Evolutionary conservation across 2,888 invertebrate genomes (phyloP).

Genomic region (Mechanitis mazaeus): DNA sequence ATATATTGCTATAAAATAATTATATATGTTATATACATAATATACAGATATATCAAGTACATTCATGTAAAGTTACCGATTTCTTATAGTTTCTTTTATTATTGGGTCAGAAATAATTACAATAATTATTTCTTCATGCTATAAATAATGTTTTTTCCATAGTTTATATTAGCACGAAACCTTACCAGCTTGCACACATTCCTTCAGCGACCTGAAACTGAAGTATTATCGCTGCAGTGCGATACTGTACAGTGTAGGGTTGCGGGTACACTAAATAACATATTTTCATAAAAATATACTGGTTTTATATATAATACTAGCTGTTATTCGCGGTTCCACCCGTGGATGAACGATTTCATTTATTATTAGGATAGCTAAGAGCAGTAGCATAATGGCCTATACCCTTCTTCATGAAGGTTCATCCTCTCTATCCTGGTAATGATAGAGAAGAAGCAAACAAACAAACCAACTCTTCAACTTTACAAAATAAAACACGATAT

Average conservation of each 20-base stretch:
- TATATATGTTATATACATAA: neutral
- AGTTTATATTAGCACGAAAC: neutral
- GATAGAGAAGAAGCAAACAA: no score
- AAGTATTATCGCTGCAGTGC: neutral
- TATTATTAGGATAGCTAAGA: no score
- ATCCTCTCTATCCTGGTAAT: no score
- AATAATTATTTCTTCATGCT: neutral
- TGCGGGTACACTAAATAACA: neutral
- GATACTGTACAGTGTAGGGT: neutral
- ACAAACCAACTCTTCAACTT: no score
- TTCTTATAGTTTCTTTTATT: neutral
- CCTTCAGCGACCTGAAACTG: slow-evolving; percentile 2
- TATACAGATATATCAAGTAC: no score
- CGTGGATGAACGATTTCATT: no score
- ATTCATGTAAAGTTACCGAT: no score
- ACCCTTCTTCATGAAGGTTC: no score
- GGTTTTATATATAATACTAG: no score
- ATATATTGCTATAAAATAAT: neutral
- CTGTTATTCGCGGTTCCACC: no score
- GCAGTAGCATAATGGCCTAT: no score
- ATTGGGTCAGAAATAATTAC: neutral
- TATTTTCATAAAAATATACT: neutral
- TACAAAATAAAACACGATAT: no score
- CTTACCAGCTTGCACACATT: neutral
- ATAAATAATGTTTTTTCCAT: neutral